Evolutionary conservation across 2,888 invertebrate genomes (phyloP), one percentile per base, ranked within the genome.

Genomic region (Nymphalis urticae): DNA sequence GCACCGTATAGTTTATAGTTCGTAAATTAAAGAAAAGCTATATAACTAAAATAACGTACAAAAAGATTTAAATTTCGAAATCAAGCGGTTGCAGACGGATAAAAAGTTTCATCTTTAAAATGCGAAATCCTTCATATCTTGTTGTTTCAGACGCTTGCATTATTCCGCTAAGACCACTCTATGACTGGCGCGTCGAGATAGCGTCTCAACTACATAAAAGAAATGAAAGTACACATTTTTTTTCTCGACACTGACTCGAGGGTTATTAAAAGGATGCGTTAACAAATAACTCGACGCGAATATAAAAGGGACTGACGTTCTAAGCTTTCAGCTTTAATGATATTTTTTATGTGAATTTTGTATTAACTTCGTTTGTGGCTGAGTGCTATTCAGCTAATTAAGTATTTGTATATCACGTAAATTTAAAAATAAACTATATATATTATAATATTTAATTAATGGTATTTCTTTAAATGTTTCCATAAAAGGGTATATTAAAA

Each of bases 81-180:
- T 71, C 63, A 61, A 24, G 61, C 16, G 64, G 66, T 58, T 62
- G 50, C 66, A 64, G 66, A 62, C 24, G 58, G 36, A 51, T 56
- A 61, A 70, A 70, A 70, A 67, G 68, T 68, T 65, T 56, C 50
- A 62, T 62, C 59, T 71, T 71, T 68, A 65, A 68, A 71, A 71
- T 68, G 51, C 65, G 65, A 71, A 67, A 71, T 68, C 65, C 68
- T 60, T 71, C 71, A 68, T 71, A 68, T 65, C 71, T 68, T 71
- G 68, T 71, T 71, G 71, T 71, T 71, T 68, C 71, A 71, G 62
- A 63, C 54, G 67, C 68, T 54, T 71, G 71, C 68, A 65, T 71
- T 71, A 71, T 65, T 62, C 67, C 62, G 62, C 68, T 68, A 71
- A 71, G 68, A 65, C 68, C 62, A 68, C 71, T 71, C 62, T 62